phyloP scores from a whole-genome alignment of 2,888 invertebrate genomes.

The Pristionchus mayeri region DNA sequence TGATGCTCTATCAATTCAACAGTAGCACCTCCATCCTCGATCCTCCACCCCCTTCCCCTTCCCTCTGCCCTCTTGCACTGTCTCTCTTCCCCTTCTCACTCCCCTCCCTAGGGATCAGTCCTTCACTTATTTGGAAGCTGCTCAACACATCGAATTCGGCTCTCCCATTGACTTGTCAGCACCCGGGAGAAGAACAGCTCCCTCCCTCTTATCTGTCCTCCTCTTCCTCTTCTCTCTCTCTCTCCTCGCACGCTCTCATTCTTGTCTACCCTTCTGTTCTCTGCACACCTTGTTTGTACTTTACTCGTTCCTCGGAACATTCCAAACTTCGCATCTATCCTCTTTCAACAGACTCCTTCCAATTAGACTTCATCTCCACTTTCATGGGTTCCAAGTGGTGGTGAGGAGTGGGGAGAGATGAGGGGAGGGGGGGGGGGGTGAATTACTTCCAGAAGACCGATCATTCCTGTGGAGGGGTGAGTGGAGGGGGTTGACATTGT shows the following conservation, averaged over 20 bases:
- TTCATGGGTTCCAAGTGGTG: constrained; percentile 27
- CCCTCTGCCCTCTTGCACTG: not conserved
- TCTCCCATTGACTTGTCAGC: constrained; percentile 33
- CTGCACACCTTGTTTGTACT: too few relatives aligned
- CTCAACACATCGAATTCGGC: constrained; percentile 33
- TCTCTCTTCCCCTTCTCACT: constrained; percentile 3
- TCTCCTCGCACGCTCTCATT: not conserved
- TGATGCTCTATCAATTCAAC: too few relatives aligned
- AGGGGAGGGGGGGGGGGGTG: not conserved
- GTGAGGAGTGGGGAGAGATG: not conserved
- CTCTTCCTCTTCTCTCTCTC: not conserved
- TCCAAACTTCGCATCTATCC: not conserved
- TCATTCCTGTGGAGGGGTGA: not conserved
- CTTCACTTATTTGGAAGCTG: constrained; percentile 29
- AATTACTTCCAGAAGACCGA: constrained; percentile 31
- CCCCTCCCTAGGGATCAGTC: not conserved
- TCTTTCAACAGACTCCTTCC: not conserved
- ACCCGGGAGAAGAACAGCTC: not conserved
- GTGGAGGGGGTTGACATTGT: not conserved
- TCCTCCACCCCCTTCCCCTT: not conserved
- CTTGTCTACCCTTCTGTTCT: not conserved
- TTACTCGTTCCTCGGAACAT: not conserved
- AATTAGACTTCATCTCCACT: not conserved
- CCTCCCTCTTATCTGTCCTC: not conserved
- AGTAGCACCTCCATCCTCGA: not conserved